Conservation (phyloP, 1,140 invertebrate genomes). For the Drosophila truncata region DNA sequence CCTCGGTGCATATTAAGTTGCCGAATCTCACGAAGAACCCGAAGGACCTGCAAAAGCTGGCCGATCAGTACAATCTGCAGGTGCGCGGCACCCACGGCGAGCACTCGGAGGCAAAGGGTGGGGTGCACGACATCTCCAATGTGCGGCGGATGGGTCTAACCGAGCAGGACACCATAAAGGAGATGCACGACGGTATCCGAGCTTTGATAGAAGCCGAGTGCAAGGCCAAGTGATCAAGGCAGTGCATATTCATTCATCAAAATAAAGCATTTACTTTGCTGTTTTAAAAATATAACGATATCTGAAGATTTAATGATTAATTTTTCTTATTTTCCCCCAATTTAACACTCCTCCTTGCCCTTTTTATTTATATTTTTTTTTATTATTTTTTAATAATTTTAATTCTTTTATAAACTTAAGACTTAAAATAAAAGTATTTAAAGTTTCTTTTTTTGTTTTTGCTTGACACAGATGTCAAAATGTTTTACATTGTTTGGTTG, state of each 20-base stretch:
- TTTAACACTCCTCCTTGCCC: neutral
- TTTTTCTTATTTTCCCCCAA: too few species aligned
- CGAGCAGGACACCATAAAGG: constrained; percentile 94
- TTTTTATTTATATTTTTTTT: constrained; percentile 69
- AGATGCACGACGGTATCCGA: constrained; percentile 94
- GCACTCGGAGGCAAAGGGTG: constrained; percentile 96
- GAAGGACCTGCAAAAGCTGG: constrained; percentile 94
- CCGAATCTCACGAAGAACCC: constrained; percentile 95
- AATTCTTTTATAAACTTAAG: constrained; percentile 85
- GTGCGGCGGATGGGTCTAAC: constrained; percentile 94
- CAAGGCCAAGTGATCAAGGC: neutral
- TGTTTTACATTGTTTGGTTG: constrained; percentile 82
- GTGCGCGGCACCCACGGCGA: constrained; percentile 96
- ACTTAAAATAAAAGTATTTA: constrained; percentile 85
- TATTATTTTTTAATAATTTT: constrained; percentile 80
- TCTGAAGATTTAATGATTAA: neutral
- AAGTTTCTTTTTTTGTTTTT: constrained; percentile 76
- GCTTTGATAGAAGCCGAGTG: constrained; percentile 93
- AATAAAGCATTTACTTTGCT: too few species aligned
- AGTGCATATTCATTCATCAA: too few species aligned
- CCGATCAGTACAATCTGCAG: constrained; percentile 95
- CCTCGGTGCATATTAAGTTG: constrained; percentile 98
- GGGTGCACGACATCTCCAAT: constrained; percentile 97
- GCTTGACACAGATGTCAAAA: constrained; percentile 83
- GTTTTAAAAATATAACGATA: neutral